A percentile compares a stretch with the other conserved stretches of the same genome.
Evolutionary conservation across 2,888 invertebrate genomes (phyloP).

Genomic region (Bibio marci): DNA sequence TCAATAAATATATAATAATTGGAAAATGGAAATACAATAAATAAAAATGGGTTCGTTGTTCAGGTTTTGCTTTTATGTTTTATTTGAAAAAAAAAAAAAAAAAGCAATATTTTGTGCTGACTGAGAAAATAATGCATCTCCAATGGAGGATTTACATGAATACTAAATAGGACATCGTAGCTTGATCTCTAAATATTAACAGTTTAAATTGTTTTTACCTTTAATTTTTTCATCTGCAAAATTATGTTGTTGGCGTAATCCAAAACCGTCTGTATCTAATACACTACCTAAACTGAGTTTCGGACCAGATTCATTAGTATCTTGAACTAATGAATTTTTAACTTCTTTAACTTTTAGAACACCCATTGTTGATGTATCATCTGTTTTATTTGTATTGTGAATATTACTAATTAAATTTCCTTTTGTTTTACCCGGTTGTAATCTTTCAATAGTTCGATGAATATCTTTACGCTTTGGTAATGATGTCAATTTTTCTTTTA

Average conservation of each 20-base stretch:
- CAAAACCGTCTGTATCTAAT: conserved; percentile 50
- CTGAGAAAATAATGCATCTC: too few species aligned
- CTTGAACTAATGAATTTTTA: conserved; percentile 37
- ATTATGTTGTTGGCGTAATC: conserved; percentile 46
- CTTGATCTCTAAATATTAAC: too few species aligned
- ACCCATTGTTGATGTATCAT: conserved; percentile 38
- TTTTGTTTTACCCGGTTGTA: conserved; percentile 77
- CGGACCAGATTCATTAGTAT: conserved; percentile 50
- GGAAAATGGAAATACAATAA: too few species aligned
- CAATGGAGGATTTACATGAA: too few species aligned
- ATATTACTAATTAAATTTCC: conserved; percentile 64
- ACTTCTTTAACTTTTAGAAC: conserved; percentile 39
- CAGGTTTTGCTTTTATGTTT: too few species aligned
- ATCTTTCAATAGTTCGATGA: conserved; percentile 64
- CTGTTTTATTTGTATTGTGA: conserved; percentile 36
- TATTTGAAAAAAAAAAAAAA: too few species aligned
- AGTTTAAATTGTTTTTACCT: too few species aligned
- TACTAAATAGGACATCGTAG: too few species aligned
- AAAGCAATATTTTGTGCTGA: too few species aligned
- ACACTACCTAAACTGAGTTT: conserved; percentile 75
- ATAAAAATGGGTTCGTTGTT: too few species aligned
- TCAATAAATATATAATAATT: too few species aligned
- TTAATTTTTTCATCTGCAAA: conserved; percentile 30
- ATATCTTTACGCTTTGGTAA: conserved; percentile 43
- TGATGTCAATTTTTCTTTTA: conserved; percentile 25